Evolutionary conservation across 2,888 invertebrate genomes (phyloP).

Genomic region (Cryptocephalus primarius): DNA sequence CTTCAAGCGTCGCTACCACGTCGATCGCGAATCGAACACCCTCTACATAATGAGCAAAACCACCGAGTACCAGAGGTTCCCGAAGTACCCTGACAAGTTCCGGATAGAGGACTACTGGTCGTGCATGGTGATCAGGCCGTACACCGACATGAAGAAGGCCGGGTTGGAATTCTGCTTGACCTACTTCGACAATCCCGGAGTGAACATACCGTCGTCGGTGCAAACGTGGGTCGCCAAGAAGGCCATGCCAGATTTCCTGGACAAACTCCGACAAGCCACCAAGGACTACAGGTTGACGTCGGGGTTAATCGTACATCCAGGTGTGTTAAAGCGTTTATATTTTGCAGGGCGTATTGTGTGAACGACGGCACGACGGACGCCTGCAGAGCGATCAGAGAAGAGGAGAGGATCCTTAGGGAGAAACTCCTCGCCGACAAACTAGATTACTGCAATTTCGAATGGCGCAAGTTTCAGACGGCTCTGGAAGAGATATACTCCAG

Average conservation of each 20-base stretch:
- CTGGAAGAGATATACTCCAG: too few relatives aligned
- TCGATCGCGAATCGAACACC: conserved; percentile 46
- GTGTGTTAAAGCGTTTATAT: conserved; percentile 56
- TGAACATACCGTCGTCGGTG: conserved; percentile 60
- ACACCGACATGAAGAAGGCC: conserved; percentile 45
- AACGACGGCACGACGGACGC: conserved; percentile 19
- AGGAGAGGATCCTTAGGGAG: conserved; percentile 12
- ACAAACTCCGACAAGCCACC: conserved; percentile 58
- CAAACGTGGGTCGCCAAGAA: conserved; percentile 64
- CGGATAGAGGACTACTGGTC: conserved; percentile 78
- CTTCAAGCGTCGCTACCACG: conserved; percentile 57
- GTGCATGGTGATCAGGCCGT: conserved; percentile 71
- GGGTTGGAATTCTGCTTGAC: conserved; percentile 77
- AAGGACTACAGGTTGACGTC: conserved; percentile 44
- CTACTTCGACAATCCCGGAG: conserved; percentile 80
- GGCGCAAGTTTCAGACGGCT: conserved; percentile 1
- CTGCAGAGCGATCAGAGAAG: conserved; percentile 15
- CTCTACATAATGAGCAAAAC: conserved; percentile 58
- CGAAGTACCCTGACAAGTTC: conserved; percentile 54
- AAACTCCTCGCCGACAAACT: conserved; percentile 16
- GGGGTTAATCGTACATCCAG: conserved; percentile 61
- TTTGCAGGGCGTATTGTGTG: conserved; percentile 45
- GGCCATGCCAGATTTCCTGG: conserved; percentile 68
- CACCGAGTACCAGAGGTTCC: conserved; percentile 59
- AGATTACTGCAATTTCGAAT: conserved; percentile 17